phyloP scores from a whole-genome alignment of 2,113 vertebrate species.

The Spizaetus ornatus region DNA sequence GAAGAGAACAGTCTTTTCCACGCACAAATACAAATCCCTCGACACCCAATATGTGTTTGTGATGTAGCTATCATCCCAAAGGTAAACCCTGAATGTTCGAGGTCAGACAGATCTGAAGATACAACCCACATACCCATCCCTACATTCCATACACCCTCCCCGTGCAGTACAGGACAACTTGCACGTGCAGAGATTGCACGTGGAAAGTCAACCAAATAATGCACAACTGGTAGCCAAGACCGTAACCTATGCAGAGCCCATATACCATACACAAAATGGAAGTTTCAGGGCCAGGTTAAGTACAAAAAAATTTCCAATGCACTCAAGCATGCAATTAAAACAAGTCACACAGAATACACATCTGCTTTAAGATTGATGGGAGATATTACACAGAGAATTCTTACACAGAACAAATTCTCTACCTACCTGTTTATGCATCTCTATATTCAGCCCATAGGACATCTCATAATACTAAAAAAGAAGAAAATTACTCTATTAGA shows the following conservation, averaged over 20 bases:
- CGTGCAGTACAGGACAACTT: rapidly evolving
- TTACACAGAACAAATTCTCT: slow-evolving; percentile 15
- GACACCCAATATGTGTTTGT: neutral
- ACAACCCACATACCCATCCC: neutral
- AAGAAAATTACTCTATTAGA: slow-evolving; percentile 59
- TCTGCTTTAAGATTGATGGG: neutral
- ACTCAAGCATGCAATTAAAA: neutral
- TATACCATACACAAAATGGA: neutral
- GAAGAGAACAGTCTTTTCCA: neutral
- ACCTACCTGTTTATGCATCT: slow-evolving; percentile 98
- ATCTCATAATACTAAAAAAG: slow-evolving; percentile 92
- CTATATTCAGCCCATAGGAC: slow-evolving; percentile 97
- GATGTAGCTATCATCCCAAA: neutral
- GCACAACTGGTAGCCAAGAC: neutral
- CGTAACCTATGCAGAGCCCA: rapidly evolving
- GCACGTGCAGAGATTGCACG: rapidly evolving
- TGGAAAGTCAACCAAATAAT: neutral
- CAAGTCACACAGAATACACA: neutral
- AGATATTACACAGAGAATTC: neutral
- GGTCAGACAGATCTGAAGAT: neutral
- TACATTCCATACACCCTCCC: neutral
- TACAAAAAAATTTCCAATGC: neutral
- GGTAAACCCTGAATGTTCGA: neutral
- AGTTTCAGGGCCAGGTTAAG: neutral
- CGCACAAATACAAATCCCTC: neutral